A percentile compares a stretch with the other conserved stretches of the same genome.
These are phyloP conservation scores for Conomelus anceps DNA, from an alignment of 2,888 invertebrate species.

Conservation along the genomic window DNA sequence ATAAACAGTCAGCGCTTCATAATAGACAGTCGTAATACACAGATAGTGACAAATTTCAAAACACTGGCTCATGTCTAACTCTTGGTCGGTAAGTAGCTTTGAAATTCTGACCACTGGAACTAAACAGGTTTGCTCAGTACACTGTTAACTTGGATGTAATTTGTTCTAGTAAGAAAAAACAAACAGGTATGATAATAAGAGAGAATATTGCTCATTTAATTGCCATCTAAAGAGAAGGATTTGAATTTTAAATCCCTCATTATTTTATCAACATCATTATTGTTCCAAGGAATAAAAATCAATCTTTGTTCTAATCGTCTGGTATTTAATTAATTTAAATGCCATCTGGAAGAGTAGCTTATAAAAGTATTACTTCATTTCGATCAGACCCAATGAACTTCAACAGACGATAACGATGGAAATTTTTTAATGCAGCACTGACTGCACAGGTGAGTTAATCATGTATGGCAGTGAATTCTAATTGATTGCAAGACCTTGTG, in stretches of 20 bases:
- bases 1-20: not conserved
- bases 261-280: not conserved
- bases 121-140: no score
- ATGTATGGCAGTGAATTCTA: not conserved
- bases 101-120: no score
- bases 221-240: not conserved
- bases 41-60: no score
- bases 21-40: no score
- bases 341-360: not conserved
- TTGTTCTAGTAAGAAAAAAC: not conserved
- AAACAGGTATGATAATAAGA: no score
- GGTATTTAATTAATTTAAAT: not conserved
- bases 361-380: not conserved
- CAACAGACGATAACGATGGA: not conserved
- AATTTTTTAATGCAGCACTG: not conserved
- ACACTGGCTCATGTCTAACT: no score
- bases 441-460: not conserved
- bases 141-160: not conserved
- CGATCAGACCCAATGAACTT: not conserved
- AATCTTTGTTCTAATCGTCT: not conserved
- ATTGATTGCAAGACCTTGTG: not conserved
- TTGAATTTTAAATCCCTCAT: not conserved
- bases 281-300: not conserved
- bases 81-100: no score
- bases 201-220: not conserved